phyloP scores from a whole-genome alignment of 1,140 invertebrate species.

The Tenebrio molitor region DNA sequence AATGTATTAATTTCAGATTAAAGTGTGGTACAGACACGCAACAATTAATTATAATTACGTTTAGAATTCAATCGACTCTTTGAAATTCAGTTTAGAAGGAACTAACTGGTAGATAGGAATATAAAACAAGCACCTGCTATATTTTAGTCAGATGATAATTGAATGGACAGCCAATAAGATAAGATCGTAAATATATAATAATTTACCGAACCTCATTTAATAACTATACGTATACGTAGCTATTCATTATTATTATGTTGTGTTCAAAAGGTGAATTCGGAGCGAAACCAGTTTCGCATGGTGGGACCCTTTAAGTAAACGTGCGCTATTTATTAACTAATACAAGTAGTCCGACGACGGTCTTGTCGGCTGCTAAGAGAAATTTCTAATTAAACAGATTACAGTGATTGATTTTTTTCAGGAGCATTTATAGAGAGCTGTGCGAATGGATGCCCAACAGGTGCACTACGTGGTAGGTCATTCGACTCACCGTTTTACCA shows the following conservation, averaged over 20 bases:
- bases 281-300: slow-evolving; percentile 16
- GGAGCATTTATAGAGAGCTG: slow-evolving; percentile 3
- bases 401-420: not conserved
- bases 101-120: slow-evolving; percentile 2
- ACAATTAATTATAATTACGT: slow-evolving; percentile 6
- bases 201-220: slow-evolving; percentile 36
- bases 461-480: not conserved
- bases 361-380: not conserved
- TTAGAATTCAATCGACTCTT: slow-evolving; percentile 1
- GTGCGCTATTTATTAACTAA: slow-evolving; percentile 27
- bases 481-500: too few relatives aligned
- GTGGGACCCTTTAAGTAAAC: not conserved
- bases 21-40: not conserved
- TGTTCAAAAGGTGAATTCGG: slow-evolving; percentile 17
- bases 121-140: slow-evolving; percentile 34
- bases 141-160: slow-evolving; percentile 36
- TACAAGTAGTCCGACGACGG: not conserved
- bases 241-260: slow-evolving; percentile 35
- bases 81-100: slow-evolving; percentile 9
- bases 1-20: not conserved
- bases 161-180: slow-evolving; percentile 35
- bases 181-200: slow-evolving; percentile 36
- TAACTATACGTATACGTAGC: slow-evolving; percentile 20
- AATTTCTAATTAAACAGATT: slow-evolving; percentile 15
- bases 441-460: not conserved